phyloP scores from a whole-genome alignment of 2,797 vertebrate species.

The Clarias laeviceps region DNA sequence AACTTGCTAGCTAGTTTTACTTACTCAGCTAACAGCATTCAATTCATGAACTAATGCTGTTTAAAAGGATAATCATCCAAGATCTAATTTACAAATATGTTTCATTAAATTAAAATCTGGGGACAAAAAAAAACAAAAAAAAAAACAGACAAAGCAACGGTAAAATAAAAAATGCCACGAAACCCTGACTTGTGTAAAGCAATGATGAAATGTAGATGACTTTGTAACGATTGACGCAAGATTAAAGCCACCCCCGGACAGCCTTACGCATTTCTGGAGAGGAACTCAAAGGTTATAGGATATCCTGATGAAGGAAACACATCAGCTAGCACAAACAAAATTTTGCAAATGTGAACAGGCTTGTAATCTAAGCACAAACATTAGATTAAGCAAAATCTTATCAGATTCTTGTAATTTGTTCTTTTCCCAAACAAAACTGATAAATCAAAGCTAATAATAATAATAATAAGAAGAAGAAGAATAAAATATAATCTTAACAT shows the following conservation, averaged over 20 bases:
- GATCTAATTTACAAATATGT: not conserved
- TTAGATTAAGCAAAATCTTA: not conserved
- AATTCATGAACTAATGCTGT: not conserved
- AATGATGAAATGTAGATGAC: not conserved
- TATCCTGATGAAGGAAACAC: constrained; percentile 15
- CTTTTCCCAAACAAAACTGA: not conserved
- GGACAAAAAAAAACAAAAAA: not conserved
- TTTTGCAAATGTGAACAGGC: not conserved
- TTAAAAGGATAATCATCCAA: not conserved
- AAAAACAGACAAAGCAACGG: not conserved
- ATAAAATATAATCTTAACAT: not conserved
- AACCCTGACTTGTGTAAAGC: not conserved
- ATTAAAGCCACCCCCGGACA: not conserved
- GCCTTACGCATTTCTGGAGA: not conserved
- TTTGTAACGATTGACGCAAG: not conserved
- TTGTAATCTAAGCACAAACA: not conserved
- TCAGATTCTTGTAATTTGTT: not conserved
- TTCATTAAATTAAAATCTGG: not conserved
- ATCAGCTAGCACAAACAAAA: not conserved
- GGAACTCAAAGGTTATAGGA: not conserved
- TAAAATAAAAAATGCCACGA: not conserved
- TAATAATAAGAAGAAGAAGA: too few species aligned
- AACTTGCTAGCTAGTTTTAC: not conserved
- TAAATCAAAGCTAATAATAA: not conserved
- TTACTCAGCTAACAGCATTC: not conserved